A percentile compares a stretch with the other conserved stretches of the same genome.
Evolutionary conservation across 2,797 vertebrate genomes (phyloP).

Genomic region (Dallia pectoralis): DNA sequence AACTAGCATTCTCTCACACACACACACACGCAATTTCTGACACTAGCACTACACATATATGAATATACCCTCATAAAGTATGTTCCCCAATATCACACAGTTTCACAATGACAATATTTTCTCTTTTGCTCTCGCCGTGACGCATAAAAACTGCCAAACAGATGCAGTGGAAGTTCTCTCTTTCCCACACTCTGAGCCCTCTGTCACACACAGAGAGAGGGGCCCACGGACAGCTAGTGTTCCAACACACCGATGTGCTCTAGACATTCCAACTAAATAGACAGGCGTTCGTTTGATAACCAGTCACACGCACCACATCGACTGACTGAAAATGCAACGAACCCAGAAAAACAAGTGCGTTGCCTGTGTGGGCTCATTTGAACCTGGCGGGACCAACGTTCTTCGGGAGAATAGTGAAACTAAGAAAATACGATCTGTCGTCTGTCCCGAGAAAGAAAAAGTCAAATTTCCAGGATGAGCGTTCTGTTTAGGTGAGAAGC

Average conservation of each 20-base stretch:
- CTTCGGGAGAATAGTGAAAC: no score
- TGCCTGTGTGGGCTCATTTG: no score
- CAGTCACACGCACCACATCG: background rate
- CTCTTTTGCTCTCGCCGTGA: constrained; percentile 36
- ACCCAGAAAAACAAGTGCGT: background rate
- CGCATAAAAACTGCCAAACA: constrained; percentile 44
- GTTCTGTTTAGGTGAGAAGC: no score
- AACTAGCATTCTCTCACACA: constrained; percentile 43
- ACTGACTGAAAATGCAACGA: background rate
- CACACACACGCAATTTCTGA: constrained; percentile 36
- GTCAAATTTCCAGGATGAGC: no score
- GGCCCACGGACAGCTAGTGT: constrained; percentile 40
- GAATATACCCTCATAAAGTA: constrained; percentile 17
- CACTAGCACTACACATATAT: constrained; percentile 7
- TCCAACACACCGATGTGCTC: constrained; percentile 47
- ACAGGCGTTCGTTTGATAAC: background rate
- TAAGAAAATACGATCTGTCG: no score
- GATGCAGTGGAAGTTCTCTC: constrained; percentile 42
- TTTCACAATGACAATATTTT: constrained; percentile 45
- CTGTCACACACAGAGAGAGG: constrained; percentile 26
- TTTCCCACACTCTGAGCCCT: constrained; percentile 51
- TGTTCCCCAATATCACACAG: constrained; percentile 22
- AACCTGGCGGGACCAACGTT: no score
- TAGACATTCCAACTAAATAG: constrained; percentile 14
- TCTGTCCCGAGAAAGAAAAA: no score